A percentile compares a stretch with the other conserved stretches of the same genome.
Evolutionary conservation across 2,888 invertebrate species (phyloP).

Genomic region (Rhodophaea formosa): DNA sequence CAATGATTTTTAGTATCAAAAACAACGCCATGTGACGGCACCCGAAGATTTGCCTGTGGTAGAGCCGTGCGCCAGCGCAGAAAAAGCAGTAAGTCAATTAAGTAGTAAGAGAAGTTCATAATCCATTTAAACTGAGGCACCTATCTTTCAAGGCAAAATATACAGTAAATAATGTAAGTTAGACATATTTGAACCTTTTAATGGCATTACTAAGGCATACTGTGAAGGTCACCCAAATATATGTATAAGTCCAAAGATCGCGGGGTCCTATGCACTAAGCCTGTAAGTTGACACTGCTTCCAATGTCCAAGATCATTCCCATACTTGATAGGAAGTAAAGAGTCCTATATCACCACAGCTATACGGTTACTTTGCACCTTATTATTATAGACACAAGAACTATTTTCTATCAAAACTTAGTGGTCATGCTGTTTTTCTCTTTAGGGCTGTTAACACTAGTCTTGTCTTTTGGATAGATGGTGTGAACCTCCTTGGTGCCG

Average conservation of each 20-base stretch:
- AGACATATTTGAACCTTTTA: too few relatives aligned
- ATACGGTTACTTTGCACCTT: neutral
- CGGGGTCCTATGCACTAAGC: too few relatives aligned
- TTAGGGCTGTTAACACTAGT: neutral
- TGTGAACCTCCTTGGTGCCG: neutral
- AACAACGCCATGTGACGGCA: too few relatives aligned
- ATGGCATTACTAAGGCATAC: too few relatives aligned
- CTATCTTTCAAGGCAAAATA: too few relatives aligned
- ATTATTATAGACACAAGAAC: neutral
- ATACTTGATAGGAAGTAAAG: neutral
- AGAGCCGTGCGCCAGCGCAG: neutral
- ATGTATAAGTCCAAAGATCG: too few relatives aligned
- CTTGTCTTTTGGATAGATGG: neutral
- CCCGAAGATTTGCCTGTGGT: too few relatives aligned
- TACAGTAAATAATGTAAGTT: too few relatives aligned
- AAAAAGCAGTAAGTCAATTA: neutral
- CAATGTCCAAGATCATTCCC: neutral
- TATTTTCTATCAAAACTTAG: constrained; percentile 55
- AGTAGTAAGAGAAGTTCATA: neutral
- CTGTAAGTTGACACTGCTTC: too few relatives aligned
- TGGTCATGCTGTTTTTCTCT: constrained; percentile 50
- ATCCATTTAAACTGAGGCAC: neutral
- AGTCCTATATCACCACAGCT: neutral
- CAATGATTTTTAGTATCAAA: too few relatives aligned
- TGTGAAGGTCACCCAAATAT: too few relatives aligned